Conservation (phyloP, 1,140 invertebrate genomes). For the Fopius arisanus region DNA sequence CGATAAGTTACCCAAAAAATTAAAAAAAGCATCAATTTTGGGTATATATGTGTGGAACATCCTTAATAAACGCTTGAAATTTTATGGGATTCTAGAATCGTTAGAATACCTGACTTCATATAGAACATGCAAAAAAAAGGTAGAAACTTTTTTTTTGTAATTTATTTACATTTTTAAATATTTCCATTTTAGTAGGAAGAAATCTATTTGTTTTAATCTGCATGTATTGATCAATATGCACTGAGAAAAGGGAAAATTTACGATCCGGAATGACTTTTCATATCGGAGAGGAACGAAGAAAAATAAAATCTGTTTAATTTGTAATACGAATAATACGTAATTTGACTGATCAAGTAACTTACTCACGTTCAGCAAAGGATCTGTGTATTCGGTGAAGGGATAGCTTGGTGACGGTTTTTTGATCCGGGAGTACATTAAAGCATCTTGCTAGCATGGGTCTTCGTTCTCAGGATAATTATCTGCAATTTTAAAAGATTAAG, state of each 20-base stretch:
- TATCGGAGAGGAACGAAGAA: background rate
- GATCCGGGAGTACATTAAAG: constrained; percentile 21
- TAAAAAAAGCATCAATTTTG: no score
- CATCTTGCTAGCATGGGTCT: constrained; percentile 22
- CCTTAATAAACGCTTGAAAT: constrained; percentile 20
- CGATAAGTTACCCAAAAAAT: no score
- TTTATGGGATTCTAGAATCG: constrained; percentile 27
- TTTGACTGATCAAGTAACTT: no score
- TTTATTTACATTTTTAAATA: background rate
- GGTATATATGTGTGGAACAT: no score
- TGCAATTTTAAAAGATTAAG: background rate
- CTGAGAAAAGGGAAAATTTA: no score
- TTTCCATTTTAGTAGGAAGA: background rate
- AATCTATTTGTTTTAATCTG: no score
- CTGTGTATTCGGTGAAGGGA: constrained; percentile 3
- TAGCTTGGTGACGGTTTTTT: background rate
- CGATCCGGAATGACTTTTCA: no score
- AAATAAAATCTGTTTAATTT: no score
- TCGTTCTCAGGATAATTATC: background rate
- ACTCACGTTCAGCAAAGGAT: constrained; percentile 21
- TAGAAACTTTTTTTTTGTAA: background rate
- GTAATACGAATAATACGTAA: no score
- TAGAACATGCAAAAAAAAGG: background rate
- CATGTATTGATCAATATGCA: no score
- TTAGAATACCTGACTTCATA: background rate